These are phyloP conservation scores for Dendroctonus ponderosae DNA, from an alignment of 1,140 invertebrate genomes.

Conservation along the genomic window DNA sequence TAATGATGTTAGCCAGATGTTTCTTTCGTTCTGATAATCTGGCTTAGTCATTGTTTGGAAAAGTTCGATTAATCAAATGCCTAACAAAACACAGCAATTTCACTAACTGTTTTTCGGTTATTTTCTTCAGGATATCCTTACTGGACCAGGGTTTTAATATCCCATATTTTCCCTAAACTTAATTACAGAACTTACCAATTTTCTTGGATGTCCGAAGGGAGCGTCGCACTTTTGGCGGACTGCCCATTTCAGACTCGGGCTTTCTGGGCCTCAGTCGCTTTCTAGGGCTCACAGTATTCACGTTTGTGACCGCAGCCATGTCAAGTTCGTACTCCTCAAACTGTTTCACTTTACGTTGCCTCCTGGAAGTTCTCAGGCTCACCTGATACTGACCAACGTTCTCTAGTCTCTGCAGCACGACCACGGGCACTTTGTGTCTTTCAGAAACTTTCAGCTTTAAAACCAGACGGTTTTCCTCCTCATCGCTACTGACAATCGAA, in stretches of 20 bases:
- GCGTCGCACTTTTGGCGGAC: conserved; percentile 13
- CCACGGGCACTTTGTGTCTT: conserved; percentile 5
- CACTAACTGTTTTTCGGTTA: neutral
- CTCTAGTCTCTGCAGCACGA: conserved; percentile 14
- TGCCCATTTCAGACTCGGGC: conserved; percentile 1
- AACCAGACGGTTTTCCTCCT: conserved; percentile 25
- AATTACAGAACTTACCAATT: conserved; percentile 6
- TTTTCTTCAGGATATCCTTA: neutral
- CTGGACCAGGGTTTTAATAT: neutral
- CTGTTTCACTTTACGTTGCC: neutral
- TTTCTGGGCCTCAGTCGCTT: conserved; percentile 7
- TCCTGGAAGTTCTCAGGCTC: neutral
- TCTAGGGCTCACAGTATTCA: conserved; percentile 1
- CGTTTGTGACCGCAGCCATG: neutral
- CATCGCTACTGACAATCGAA: conserved; percentile 24
- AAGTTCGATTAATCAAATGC: no score
- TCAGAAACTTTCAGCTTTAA: conserved; percentile 19
- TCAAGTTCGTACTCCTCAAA: conserved; percentile 7
- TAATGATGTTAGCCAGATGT: no score
- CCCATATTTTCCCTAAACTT: neutral
- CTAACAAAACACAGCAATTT: no score
- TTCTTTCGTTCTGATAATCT: no score
- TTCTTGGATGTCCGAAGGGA: conserved; percentile 6
- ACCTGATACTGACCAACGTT: neutral
- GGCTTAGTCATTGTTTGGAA: no score